Evolutionary conservation across 1,140 invertebrate species (phyloP).

Genomic region (Listronotus bonariensis): DNA sequence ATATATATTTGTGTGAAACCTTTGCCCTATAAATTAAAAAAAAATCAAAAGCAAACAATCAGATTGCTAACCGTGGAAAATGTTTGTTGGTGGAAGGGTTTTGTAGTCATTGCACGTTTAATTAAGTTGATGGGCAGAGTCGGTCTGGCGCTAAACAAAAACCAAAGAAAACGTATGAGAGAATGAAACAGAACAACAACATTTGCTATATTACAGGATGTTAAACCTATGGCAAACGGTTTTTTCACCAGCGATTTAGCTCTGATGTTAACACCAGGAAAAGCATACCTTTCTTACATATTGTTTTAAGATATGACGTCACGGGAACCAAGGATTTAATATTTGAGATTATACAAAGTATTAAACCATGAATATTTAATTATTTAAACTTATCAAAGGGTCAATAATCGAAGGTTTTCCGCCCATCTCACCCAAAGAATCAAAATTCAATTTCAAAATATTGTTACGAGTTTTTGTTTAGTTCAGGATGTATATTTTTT

Average conservation of each 20-base stretch:
- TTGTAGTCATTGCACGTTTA: constrained; percentile 22
- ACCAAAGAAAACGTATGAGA: constrained; percentile 24
- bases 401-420: too few species aligned
- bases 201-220: constrained; percentile 14
- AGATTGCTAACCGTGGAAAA: constrained; percentile 4
- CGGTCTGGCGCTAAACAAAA: constrained; percentile 23
- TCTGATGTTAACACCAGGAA: background rate
- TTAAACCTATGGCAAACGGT: background rate
- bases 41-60: too few species aligned
- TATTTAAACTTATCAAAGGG: too few species aligned
- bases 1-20: too few species aligned
- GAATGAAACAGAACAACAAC: constrained; percentile 30
- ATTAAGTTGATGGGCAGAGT: constrained; percentile 27
- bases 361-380: too few species aligned
- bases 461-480: too few species aligned
- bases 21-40: too few species aligned
- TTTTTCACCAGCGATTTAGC: constrained; percentile 1
- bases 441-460: too few species aligned
- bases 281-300: background rate
- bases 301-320: too few species aligned
- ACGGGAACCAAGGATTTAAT: too few species aligned
- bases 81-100: constrained; percentile 25
- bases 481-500: too few species aligned
- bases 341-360: too few species aligned
- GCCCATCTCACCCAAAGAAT: background rate